Percentiles rank a stretch among this genome's conserved stretches.
These are phyloP conservation scores for Megalopta genalis DNA, from an alignment of 1,140 invertebrate genomes.

Conservation along the genomic window DNA sequence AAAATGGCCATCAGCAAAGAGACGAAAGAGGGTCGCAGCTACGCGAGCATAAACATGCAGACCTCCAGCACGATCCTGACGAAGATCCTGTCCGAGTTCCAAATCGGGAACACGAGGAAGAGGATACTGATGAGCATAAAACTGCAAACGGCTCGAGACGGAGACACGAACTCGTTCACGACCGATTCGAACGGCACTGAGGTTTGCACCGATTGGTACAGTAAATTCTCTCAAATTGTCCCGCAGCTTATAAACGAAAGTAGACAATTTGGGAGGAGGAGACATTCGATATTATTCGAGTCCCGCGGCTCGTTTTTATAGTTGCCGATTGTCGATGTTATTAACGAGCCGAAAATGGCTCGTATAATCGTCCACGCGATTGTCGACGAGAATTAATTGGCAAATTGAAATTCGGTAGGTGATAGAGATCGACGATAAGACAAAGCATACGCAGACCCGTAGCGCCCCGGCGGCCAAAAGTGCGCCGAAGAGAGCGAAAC, in stretches of 20 bases:
- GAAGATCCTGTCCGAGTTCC: slow-evolving; percentile 49
- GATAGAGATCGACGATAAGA: not conserved
- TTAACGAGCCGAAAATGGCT: no score
- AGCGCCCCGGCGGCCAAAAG: not conserved
- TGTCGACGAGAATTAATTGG: slow-evolving; percentile 1
- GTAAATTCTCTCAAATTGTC: no score
- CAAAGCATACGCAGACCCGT: not conserved
- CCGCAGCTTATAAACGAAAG: no score
- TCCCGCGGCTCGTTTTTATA: not conserved
- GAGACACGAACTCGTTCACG: not conserved
- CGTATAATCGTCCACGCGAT: no score
- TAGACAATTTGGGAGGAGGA: no score
- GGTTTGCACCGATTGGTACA: not conserved
- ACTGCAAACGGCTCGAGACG: slow-evolving; percentile 19
- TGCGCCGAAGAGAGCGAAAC: not conserved
- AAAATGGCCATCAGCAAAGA: not conserved
- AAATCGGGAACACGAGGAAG: slow-evolving; percentile 28
- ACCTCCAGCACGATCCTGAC: slow-evolving; percentile 51
- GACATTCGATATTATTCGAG: no score
- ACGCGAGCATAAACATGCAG: slow-evolving; percentile 45
- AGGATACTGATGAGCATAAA: slow-evolving; percentile 48
- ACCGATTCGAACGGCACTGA: not conserved
- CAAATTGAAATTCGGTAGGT: slow-evolving; percentile 32
- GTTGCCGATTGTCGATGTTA: no score
- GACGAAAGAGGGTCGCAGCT: slow-evolving; percentile 2